A percentile compares a stretch with the other conserved stretches of the same genome.
These are phyloP conservation scores for Prinia subflava DNA, from an alignment of 2,113 vertebrate genomes.

Conservation along the genomic window DNA sequence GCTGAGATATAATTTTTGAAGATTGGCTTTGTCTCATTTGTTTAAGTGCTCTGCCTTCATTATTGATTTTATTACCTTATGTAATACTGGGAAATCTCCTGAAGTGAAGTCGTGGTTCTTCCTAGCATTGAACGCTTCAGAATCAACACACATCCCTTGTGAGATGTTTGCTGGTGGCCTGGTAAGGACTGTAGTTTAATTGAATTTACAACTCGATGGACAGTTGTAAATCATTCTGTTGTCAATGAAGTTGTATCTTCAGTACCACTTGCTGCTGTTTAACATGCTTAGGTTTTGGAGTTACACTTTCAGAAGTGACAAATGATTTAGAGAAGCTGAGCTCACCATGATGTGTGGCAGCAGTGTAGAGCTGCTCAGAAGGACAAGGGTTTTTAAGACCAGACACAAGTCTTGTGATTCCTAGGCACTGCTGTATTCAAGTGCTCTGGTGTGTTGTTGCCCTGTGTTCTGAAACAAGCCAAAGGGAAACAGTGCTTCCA, in stretches of 20 bases:
- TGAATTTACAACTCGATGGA: background rate
- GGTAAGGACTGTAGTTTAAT: background rate
- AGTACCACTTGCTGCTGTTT: background rate
- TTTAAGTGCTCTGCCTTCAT: background rate
- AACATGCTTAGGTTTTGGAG: background rate
- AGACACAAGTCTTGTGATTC: background rate
- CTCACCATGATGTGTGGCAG: background rate
- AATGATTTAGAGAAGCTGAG: background rate
- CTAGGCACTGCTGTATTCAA: background rate
- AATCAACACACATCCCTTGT: background rate
- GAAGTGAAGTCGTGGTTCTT: background rate
- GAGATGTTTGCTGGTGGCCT: background rate
- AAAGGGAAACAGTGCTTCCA: background rate
- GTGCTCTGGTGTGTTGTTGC: fast-evolving
- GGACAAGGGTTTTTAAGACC: background rate
- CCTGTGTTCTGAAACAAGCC: background rate
- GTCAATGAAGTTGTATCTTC: background rate
- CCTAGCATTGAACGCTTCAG: background rate
- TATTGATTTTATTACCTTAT: background rate
- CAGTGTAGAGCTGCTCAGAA: background rate
- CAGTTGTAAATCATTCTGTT: background rate
- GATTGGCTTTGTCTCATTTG: background rate
- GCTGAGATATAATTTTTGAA: background rate
- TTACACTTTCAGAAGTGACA: background rate
- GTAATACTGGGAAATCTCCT: background rate